Base-by-base conservation (phyloP, 53 echinoderm and acorn worm species). In the Astropecten irregularis region DNA sequence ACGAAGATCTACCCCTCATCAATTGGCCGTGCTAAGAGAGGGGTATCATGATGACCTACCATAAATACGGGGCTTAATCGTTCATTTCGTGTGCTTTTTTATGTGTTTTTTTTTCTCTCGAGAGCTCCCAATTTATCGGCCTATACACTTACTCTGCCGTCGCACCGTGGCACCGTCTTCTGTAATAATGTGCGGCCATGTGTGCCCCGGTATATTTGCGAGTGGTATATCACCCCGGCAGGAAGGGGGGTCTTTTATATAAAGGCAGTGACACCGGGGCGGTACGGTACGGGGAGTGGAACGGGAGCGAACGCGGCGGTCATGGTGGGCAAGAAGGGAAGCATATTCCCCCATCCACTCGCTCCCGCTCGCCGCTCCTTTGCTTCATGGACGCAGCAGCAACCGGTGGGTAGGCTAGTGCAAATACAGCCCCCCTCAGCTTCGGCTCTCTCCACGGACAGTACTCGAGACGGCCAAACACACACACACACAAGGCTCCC, bases 111-210 rank as follows among this genome's bases (percentile, higher is more conserved):
- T n/a, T n/a, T n/a, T n/a, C n/a, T n/a, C n/a, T 76, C 76, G 76
- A 76, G 56, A 76, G 76, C 76, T n/a, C 42, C 30, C 58, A 73
- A 23, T 73, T 36, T 56, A n/a, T n/a, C n/a, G n/a, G n/a, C n/a
- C n/a, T n/a, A 54, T 20, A 73, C 74, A 57, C 76, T 76, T 76
- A 76, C 15, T 23, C 40, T 28, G 40, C 26, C 58, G 28, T n/a
- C 76, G 73, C 57, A 76, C 58, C 76, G 14, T 65, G n/a, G 65
- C 38, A 58, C 36, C 57, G 23, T 58, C 49, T 48, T 70, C 21
- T 49, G 70, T 49, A 11, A 49, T 70, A 49, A 50, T 70, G 50
- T 8, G 18, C 13, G 31, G 30, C 28, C n/a, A n/a, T n/a, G n/a
- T n/a, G n/a, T n/a, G n/a, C n/a, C n/a, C n/a, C n/a, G n/a, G 37